phyloP scores from a whole-genome alignment of 2,113 vertebrate species.

The Cyanocitta stelleri region DNA sequence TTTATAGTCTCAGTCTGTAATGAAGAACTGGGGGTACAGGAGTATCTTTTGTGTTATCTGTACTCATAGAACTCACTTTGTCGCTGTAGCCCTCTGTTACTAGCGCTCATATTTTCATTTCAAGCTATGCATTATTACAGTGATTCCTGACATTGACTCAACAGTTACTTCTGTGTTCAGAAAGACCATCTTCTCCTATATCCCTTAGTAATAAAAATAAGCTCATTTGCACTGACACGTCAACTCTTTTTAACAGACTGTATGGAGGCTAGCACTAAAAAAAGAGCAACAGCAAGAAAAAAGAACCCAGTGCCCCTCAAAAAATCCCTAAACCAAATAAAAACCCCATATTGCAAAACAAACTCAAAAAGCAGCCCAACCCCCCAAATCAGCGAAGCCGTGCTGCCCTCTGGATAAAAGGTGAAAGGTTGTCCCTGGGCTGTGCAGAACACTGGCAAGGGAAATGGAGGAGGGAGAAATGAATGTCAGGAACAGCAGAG shows the following conservation, averaged over 20 bases:
- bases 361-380: not conserved
- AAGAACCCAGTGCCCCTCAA: not conserved
- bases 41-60: not conserved
- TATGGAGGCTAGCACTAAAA: not conserved
- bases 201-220: not conserved
- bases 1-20: not conserved
- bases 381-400: not conserved
- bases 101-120: not conserved
- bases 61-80: not conserved
- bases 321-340: not conserved
- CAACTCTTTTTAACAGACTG: not conserved
- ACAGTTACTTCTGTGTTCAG: not conserved
- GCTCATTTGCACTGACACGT: not conserved
- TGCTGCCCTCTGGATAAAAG: not conserved
- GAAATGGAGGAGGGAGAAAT: not conserved
- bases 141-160: not conserved
- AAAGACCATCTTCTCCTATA: not conserved
- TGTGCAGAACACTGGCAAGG: not conserved
- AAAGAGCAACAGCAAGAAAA: not conserved
- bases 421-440: not conserved
- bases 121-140: not conserved
- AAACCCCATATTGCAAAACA: not conserved
- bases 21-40: not conserved
- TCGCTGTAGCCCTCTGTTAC: not conserved
- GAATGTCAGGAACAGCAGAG: not conserved